phyloP scores from a whole-genome alignment of 2,888 invertebrate genomes.

The Drosophila nr. medialis region DNA sequence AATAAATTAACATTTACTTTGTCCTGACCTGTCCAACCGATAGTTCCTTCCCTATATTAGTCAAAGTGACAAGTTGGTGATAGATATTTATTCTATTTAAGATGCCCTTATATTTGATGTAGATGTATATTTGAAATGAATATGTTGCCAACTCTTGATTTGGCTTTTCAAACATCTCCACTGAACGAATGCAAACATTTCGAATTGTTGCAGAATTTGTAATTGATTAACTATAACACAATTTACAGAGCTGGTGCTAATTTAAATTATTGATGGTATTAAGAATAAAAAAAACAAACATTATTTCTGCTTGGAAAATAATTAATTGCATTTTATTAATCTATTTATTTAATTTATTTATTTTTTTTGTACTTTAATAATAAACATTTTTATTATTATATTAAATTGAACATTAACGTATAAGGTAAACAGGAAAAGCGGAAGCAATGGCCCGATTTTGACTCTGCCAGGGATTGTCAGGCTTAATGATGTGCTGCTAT shows the following conservation, averaged over 20 bases:
- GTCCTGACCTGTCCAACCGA: background rate
- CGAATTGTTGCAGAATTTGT: background rate
- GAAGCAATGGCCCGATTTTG: background rate
- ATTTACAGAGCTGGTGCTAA: background rate
- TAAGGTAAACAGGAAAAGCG: no score
- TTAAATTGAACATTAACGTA: background rate
- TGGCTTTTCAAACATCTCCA: background rate
- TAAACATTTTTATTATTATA: background rate
- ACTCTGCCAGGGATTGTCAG: background rate
- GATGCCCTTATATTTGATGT: background rate
- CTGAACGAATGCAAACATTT: background rate
- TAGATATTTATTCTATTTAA: background rate
- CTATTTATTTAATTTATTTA: background rate
- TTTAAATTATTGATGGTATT: background rate
- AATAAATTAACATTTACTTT: slow-evolving; percentile 47
- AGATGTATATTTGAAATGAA: background rate
- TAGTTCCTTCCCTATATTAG: background rate
- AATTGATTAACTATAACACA: background rate
- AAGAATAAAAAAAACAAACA: background rate
- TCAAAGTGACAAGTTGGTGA: background rate
- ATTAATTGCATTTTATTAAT: background rate
- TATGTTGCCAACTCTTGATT: background rate
- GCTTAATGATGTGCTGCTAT: slow-evolving; percentile 8
- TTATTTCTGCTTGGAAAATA: background rate
- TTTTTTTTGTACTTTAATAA: background rate